Evolutionary conservation across 2,797 vertebrate species (phyloP).

Genomic region (Alca torda): DNA sequence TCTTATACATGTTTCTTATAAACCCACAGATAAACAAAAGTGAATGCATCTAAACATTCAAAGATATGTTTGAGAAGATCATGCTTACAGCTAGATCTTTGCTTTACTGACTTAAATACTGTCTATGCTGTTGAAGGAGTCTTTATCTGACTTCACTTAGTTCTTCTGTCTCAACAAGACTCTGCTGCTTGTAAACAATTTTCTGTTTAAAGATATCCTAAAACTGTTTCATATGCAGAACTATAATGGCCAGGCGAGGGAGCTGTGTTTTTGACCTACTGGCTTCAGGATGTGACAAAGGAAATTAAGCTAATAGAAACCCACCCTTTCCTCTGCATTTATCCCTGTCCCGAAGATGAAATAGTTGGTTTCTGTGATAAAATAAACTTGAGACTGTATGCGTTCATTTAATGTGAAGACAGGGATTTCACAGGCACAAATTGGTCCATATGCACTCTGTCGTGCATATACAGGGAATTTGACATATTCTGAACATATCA

Average conservation of each 20-base stretch:
- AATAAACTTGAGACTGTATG: neutral
- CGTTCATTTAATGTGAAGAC: neutral
- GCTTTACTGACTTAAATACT: neutral
- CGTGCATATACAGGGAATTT: neutral
- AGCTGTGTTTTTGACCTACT: neutral
- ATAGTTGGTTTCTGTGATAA: neutral
- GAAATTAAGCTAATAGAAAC: neutral
- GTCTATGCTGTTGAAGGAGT: neutral
- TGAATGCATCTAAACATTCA: neutral
- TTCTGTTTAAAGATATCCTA: neutral
- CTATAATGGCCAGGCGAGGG: neutral
- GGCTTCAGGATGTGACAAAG: neutral
- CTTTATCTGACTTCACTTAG: neutral
- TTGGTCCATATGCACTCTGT: neutral
- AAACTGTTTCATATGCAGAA: neutral
- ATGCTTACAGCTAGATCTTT: neutral
- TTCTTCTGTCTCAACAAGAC: neutral
- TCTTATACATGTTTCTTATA: neutral
- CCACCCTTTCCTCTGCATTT: neutral
- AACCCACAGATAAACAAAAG: neutral
- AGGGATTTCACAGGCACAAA: neutral
- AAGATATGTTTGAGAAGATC: neutral
- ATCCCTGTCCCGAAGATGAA: neutral
- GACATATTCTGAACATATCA: neutral
- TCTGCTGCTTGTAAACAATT: neutral